Evolutionary conservation across 1,140 invertebrate genomes (phyloP).

Genomic region (Microplitis mediator): DNA sequence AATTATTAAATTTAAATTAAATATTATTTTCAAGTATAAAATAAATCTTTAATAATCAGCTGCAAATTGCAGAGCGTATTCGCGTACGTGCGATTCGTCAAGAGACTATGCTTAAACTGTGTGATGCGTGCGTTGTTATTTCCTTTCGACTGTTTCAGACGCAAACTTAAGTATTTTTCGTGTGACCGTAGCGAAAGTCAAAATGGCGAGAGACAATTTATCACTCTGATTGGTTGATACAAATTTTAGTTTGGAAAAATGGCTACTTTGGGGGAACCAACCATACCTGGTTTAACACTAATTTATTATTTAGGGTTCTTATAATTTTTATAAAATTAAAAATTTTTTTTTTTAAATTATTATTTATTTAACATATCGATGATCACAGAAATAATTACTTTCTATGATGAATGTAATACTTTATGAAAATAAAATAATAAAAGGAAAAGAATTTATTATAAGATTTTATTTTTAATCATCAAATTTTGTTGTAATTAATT

Average conservation of each 20-base stretch:
- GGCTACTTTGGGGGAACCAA: background rate
- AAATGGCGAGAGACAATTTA: slow-evolving; percentile 42
- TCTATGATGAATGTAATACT: too few relatives aligned
- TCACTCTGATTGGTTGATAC: slow-evolving; percentile 42
- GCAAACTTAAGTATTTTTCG: slow-evolving; percentile 31
- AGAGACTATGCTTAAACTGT: slow-evolving; percentile 8
- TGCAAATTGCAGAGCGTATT: slow-evolving; percentile 42
- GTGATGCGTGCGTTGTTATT: slow-evolving; percentile 28
- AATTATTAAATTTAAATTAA: slow-evolving; percentile 22
- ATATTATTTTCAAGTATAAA: background rate
- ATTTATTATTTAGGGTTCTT: too few relatives aligned
- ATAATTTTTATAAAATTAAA: background rate
- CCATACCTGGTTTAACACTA: background rate
- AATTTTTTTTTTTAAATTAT: too few relatives aligned
- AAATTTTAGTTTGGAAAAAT: slow-evolving; percentile 28
- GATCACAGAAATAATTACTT: too few relatives aligned
- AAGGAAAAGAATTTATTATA: too few relatives aligned
- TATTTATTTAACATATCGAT: too few relatives aligned
- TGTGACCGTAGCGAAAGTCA: slow-evolving; percentile 55
- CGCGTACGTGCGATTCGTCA: slow-evolving; percentile 9
- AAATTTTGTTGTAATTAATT: too few relatives aligned
- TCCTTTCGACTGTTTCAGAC: slow-evolving; percentile 15
- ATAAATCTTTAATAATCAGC: slow-evolving; percentile 36
- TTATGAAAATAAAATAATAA: too few relatives aligned
- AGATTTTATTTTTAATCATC: too few relatives aligned